These are phyloP conservation scores for Ricordea florida DNA, from an alignment of 92 coral and sea anemone species.

Conservation along the genomic window DNA sequence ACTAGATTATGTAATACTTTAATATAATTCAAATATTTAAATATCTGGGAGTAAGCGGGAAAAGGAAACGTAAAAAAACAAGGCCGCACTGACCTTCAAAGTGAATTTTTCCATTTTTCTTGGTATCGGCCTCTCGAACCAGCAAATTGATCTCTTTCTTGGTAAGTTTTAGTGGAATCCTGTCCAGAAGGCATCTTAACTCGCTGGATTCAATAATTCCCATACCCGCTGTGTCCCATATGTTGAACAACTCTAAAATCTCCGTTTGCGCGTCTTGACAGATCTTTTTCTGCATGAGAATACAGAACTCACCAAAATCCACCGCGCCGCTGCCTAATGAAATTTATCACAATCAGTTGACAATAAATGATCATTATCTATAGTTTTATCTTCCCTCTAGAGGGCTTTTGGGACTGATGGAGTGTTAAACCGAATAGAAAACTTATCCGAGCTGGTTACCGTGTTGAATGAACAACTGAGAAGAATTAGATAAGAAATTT, in stretches of 20 bases:
- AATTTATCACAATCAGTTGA: no score
- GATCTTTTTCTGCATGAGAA: constrained; percentile 80
- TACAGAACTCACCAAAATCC: constrained; percentile 82
- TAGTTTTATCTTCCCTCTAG: no score
- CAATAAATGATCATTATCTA: no score
- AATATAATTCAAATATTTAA: no score
- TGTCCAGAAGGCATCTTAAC: constrained; percentile 71
- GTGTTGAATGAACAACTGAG: not conserved
- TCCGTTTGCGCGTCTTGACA: constrained; percentile 70
- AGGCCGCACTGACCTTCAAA: constrained; percentile 56
- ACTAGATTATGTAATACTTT: no score
- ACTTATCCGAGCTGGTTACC: no score
- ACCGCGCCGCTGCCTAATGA: constrained; percentile 80
- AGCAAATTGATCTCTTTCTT: constrained; percentile 69
- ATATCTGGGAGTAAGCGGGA: no score
- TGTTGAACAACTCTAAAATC: constrained; percentile 70
- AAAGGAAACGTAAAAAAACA: not conserved
- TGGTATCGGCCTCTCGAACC: constrained; percentile 65
- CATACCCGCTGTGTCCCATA: constrained; percentile 71
- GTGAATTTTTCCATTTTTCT: constrained; percentile 66
- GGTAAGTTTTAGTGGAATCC: constrained; percentile 68
- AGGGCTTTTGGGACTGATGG: no score
- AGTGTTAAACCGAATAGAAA: no score
- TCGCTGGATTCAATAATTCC: constrained; percentile 69
- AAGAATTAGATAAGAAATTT: not conserved